Conservation (phyloP, 2,888 invertebrate species). For the Pilophorus perplexus region DNA sequence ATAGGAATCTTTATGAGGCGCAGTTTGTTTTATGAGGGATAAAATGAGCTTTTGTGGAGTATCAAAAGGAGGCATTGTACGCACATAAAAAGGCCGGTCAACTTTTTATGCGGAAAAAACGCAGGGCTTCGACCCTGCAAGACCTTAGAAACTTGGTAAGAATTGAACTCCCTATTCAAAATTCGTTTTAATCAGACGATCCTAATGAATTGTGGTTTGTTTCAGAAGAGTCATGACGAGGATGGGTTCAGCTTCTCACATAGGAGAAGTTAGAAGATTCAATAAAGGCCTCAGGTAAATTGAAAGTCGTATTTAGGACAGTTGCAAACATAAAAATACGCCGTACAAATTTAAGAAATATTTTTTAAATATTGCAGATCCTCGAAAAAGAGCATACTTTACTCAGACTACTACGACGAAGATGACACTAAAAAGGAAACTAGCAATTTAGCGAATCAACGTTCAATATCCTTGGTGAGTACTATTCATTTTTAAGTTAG, state of each 20-base stretch:
- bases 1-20: no score
- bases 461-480: conserved; percentile 51
- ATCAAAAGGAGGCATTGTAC: no score
- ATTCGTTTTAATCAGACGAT: neutral
- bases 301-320: neutral
- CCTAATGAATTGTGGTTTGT: neutral
- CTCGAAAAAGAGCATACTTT: conserved; percentile 50
- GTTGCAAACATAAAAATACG: neutral
- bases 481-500: neutral
- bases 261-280: conserved; percentile 45
- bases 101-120: neutral
- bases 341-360: no score
- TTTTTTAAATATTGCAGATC: conserved; percentile 46
- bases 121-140: neutral
- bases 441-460: conserved; percentile 48
- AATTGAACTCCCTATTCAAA: neutral
- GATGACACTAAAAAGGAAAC: conserved; percentile 48
- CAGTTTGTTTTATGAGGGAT: no score
- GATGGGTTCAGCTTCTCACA: conserved; percentile 47
- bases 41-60: no score
- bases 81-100: no score
- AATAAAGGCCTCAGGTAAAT: conserved; percentile 45
- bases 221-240: conserved; percentile 46
- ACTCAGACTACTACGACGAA: conserved; percentile 51
- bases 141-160: neutral